Base-by-base conservation (phyloP, 2,888 invertebrate genomes). In the Mystacides longicornis region DNA sequence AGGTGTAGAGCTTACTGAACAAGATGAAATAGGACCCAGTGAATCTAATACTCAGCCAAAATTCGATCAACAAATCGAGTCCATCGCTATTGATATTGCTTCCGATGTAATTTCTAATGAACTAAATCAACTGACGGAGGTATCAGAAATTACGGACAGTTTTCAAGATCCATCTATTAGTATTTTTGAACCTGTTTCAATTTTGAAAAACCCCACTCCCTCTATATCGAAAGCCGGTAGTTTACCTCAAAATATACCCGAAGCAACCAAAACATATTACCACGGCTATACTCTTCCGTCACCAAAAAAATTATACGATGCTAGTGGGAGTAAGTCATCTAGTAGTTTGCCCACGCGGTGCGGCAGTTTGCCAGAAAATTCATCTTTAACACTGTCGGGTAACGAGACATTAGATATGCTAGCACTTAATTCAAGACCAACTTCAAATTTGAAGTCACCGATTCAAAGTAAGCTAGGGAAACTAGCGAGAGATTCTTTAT, bases 401-500 rank as follows among this genome's bases (percentile, higher is more conserved):
- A 77, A 77, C 0, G 77, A 77, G 66, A 74, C 75, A 0, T 60
- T 77, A n/a, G 77, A 77, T 0, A 75, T 73, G 66, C 67, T 74
- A 66, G 73, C 73, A 1, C 64, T 69, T 0, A 64, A 62, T 0
- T 45, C 46, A 1, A 75, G 74, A 62, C 74, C 73, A 56, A 75
- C 71, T 23, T 56, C 60, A 7, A 27, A 27, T 27, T 11, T 11
- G 11, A 53, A 50, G 20, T 58, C 60, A 2, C 57, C 60, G 14
- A 71, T 75, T 0, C 37, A 37, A 37, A 74, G 73, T 0, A 74
- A 74, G 11, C 51, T 77, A 2, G 77, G 77, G 0, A 77, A 75
- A 63, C 75, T 76, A 62, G 77, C 77, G 5, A 66, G 71, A 27
- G 77, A 77, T 60, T 77, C 77, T 0, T 62, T 77, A 0, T 60